Evolutionary conservation across 2,888 invertebrate genomes (phyloP).

Genomic region (Trilocha varians): DNA sequence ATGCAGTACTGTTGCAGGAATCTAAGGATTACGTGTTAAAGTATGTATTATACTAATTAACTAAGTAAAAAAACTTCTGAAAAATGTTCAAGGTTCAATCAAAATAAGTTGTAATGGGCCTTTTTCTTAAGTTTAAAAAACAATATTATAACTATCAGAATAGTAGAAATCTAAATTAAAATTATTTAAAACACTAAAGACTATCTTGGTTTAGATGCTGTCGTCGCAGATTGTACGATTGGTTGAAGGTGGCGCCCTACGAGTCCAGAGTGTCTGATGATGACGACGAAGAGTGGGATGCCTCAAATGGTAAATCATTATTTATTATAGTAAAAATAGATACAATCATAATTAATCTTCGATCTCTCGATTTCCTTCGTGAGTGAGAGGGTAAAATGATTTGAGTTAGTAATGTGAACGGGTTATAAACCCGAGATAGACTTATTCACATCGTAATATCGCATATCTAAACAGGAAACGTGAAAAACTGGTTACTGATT

Average conservation of each 20-base stretch:
- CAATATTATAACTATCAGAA: no score
- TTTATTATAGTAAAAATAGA: neutral
- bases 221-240: slow-evolving; percentile 89
- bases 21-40: slow-evolving; percentile 89
- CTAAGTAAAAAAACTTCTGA: neutral
- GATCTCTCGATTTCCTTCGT: no score
- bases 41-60: slow-evolving; percentile 24
- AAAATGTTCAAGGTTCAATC: neutral
- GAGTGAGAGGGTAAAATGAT: no score
- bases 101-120: no score
- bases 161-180: no score
- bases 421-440: no score
- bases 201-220: slow-evolving; percentile 70
- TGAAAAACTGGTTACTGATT: no score
- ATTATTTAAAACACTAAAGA: neutral
- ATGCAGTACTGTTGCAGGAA: slow-evolving; percentile 84
- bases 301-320: slow-evolving; percentile 68
- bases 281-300: slow-evolving; percentile 94
- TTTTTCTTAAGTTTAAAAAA: no score
- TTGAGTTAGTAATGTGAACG: no score
- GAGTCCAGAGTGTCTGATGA: slow-evolving; percentile 77
- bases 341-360: no score
- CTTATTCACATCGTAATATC: no score
- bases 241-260: slow-evolving; percentile 92
- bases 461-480: no score